Evolutionary conservation across 2,888 invertebrate species (phyloP).

Genomic region (Physocephala rufipes): DNA sequence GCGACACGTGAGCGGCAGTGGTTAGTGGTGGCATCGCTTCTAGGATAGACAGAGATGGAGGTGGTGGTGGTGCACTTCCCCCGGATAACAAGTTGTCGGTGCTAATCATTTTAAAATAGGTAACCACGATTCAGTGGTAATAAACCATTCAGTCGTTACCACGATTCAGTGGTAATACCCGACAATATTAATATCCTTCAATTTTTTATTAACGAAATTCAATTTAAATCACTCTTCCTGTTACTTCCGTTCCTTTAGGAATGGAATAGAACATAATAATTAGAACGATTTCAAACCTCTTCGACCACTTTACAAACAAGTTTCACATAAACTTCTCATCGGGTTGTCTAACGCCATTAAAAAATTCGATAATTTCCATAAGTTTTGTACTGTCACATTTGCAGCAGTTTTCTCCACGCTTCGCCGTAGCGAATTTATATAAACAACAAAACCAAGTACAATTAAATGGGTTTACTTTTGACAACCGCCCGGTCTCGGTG

Average conservation of each 20-base stretch:
- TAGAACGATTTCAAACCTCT: conserved; percentile 38
- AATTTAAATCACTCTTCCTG: conserved; percentile 5
- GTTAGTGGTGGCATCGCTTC: conserved; percentile 15
- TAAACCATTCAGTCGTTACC: not conserved
- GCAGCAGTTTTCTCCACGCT: conserved; percentile 47
- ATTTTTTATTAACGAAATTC: conserved; percentile 9
- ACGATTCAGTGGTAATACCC: not conserved
- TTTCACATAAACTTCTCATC: conserved; percentile 37
- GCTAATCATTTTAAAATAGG: conserved; percentile 41
- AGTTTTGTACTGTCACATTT: conserved; percentile 40
- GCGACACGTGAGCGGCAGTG: not conserved
- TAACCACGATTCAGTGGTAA: conserved; percentile 39
- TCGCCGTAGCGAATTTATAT: conserved; percentile 44
- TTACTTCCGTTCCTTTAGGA: conserved; percentile 29
- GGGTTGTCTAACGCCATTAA: conserved; percentile 47
- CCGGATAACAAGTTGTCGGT: conserved; percentile 31
- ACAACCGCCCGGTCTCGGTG: conserved; percentile 18
- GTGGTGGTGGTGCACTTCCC: conserved; percentile 21
- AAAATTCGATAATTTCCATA: conserved; percentile 41
- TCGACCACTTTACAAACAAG: not conserved
- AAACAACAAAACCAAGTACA: conserved; percentile 22
- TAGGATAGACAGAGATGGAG: conserved; percentile 15
- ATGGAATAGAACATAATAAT: conserved; percentile 41
- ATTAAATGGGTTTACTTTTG: conserved; percentile 23
- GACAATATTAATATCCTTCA: not conserved